Percentiles rank a stretch among this genome's conserved stretches.
These are phyloP conservation scores for Oncorhynchus kisutch DNA, from an alignment of 2,113 vertebrate genomes.

Conservation along the genomic window DNA sequence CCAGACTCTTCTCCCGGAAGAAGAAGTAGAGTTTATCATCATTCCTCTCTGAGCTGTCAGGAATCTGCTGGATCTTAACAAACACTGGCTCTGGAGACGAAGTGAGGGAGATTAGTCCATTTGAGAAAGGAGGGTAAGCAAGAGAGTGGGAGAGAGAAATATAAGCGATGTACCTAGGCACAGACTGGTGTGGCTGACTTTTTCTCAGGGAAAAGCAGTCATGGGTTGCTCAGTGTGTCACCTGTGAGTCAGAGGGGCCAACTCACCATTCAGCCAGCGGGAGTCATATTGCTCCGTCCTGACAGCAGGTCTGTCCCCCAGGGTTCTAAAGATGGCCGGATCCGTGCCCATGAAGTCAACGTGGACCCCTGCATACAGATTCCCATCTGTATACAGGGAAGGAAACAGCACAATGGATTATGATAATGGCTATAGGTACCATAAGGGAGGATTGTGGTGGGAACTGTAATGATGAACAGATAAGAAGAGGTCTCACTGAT, in stretches of 20 bases:
- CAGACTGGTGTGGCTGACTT: too few species aligned
- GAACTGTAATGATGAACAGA: neutral
- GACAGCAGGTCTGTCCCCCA: constrained; percentile 66
- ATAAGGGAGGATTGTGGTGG: too few species aligned
- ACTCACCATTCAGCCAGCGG: constrained; percentile 72
- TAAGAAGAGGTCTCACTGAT: constrained; percentile 55
- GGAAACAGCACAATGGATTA: constrained; percentile 15
- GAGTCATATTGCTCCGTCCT: constrained; percentile 74
- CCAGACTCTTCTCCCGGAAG: constrained; percentile 70
- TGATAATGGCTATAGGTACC: neutral
- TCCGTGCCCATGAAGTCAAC: constrained; percentile 77
- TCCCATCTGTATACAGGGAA: constrained; percentile 55
- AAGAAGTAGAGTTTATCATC: constrained; percentile 76
- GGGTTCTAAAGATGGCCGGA: constrained; percentile 68
- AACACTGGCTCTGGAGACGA: constrained; percentile 64
- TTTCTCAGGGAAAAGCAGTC: too few species aligned
- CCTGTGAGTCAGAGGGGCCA: neutral
- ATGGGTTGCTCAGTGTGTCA: too few species aligned
- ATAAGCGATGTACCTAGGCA: too few species aligned
- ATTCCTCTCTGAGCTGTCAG: constrained; percentile 67
- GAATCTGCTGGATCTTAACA: constrained; percentile 67
- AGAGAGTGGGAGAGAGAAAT: neutral
- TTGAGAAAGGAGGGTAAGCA: neutral
- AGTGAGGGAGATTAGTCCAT: neutral
- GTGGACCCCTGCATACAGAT: constrained; percentile 71